Evolutionary conservation across 2,888 invertebrate genomes (phyloP).

Genomic region (Sisyra nigra): DNA sequence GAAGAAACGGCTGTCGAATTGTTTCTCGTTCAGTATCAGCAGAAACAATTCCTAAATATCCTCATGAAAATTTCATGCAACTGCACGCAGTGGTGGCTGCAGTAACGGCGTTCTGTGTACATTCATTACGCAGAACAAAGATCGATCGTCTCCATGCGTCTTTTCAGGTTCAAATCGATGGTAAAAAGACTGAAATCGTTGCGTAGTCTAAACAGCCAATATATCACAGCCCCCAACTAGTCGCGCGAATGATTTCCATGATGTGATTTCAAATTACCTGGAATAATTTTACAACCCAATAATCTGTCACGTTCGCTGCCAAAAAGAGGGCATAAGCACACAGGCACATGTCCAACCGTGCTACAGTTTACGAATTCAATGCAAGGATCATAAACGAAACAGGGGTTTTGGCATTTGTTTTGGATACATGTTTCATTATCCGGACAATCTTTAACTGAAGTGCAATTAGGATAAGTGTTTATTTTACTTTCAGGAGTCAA

Average conservation of each 20-base stretch:
- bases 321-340: slow-evolving; percentile 38
- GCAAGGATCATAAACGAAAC: slow-evolving; percentile 30
- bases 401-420: slow-evolving; percentile 33
- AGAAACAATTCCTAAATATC: too few relatives aligned
- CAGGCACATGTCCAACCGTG: slow-evolving; percentile 33
- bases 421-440: slow-evolving; percentile 30
- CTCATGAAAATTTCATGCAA: slow-evolving; percentile 5
- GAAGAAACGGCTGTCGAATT: not conserved
- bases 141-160: not conserved
- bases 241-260: not conserved
- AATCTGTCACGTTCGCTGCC: slow-evolving; percentile 22
- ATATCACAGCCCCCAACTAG: slow-evolving; percentile 2
- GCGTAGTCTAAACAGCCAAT: not conserved
- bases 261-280: slow-evolving; percentile 31
- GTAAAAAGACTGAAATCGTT: slow-evolving; percentile 2
- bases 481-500: too few relatives aligned
- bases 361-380: slow-evolving; percentile 29
- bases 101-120: slow-evolving; percentile 4
- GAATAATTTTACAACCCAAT: slow-evolving; percentile 37
- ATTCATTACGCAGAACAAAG: slow-evolving; percentile 5
- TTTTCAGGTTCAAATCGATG: slow-evolving; percentile 3
- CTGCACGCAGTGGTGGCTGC: slow-evolving; percentile 9
- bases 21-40: too few relatives aligned
- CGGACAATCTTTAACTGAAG: slow-evolving; percentile 22
- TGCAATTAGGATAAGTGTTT: not conserved